Conservation (phyloP, 1,140 invertebrate species). For the Zaprionus nigranus region DNA sequence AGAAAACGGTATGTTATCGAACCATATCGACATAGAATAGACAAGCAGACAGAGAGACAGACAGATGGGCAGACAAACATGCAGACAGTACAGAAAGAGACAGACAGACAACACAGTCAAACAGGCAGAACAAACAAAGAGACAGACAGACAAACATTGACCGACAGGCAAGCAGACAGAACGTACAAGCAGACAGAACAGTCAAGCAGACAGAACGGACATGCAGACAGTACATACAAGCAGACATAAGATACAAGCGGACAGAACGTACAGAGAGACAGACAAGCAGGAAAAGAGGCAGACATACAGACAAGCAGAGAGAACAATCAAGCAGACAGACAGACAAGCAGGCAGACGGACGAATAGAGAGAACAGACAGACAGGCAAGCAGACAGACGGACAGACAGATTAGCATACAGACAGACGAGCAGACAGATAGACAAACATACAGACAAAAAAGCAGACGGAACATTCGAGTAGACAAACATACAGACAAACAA, state of each 20-base stretch:
- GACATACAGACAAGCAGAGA: too few species aligned
- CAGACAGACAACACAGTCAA: too few species aligned
- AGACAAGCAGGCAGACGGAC: background rate
- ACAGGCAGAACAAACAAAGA: background rate
- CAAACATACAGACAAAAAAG: background rate
- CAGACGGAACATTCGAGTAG: too few species aligned
- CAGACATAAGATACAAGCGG: background rate
- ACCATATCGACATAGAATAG: background rate
- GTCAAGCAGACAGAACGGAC: too few species aligned
- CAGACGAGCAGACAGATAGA: background rate
- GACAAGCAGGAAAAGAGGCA: background rate
- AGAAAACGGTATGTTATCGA: conserved; percentile 64
- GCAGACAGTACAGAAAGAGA: background rate
- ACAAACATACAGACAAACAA: background rate
- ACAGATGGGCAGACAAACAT: background rate
- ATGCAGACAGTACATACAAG: background rate
- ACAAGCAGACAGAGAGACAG: background rate
- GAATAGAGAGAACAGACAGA: background rate
- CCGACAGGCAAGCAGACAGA: too few species aligned
- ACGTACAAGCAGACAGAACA: background rate
- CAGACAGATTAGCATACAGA: too few species aligned
- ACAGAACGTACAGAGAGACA: background rate
- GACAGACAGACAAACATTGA: background rate
- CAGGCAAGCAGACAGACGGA: too few species aligned
- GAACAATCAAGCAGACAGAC: too few species aligned